These are phyloP conservation scores for Orthonyx spaldingii DNA, from an alignment of 2,113 vertebrate genomes.

Conservation along the genomic window DNA sequence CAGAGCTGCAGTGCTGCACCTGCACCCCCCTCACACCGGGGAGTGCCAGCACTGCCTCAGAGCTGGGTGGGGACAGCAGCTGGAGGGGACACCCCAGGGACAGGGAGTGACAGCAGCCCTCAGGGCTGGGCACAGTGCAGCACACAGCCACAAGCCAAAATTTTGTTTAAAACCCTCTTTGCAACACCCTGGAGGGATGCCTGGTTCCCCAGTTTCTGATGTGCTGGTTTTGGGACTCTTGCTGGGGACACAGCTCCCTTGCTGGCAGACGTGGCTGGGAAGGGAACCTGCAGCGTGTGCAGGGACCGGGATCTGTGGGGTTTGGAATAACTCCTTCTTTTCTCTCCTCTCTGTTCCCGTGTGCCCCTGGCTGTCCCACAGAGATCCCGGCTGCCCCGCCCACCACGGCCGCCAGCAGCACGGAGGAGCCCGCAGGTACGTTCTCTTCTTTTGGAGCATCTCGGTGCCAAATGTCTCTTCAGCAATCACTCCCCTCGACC, in stretches of 20 bases:
- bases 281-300: neutral
- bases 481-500: neutral
- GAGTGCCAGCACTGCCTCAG: neutral
- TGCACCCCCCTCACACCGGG: neutral
- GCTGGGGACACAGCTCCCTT: neutral
- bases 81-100: neutral
- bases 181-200: neutral
- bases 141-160: fast-evolving
- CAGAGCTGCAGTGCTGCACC: neutral
- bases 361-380: conserved; percentile 38
- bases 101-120: neutral
- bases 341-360: neutral
- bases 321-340: neutral
- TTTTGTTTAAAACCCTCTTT: neutral
- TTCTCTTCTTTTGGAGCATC: neutral
- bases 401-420: conserved; percentile 85
- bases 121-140: neutral
- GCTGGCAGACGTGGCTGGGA: neutral
- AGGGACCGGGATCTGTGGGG: neutral
- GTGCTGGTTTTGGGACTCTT: neutral
- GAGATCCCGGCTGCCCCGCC: conserved; percentile 90
- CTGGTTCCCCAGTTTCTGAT: neutral
- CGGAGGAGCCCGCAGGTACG: conserved; percentile 90
- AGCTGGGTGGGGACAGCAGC: neutral
- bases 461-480: too few species aligned